Percentiles rank a stretch among this genome's conserved stretches.
phyloP scores from a whole-genome alignment of 2,113 vertebrate genomes.

The Meleagris gallopavo region DNA sequence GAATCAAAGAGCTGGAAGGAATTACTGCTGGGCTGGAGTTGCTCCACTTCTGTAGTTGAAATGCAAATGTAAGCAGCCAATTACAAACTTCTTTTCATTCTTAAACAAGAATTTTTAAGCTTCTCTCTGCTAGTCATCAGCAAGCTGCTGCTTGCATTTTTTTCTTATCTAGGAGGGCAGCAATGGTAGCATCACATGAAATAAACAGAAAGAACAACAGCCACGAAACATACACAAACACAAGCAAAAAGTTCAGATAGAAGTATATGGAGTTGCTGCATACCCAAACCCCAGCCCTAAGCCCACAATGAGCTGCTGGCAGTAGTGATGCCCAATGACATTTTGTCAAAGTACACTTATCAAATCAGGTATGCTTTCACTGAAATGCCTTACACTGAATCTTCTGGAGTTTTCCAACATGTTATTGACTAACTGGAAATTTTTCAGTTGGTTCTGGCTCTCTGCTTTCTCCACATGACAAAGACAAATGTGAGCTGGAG shows the following conservation, averaged over 20 bases:
- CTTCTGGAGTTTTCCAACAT: neutral
- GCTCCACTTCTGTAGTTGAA: neutral
- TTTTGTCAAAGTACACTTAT: neutral
- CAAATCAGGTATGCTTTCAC: neutral
- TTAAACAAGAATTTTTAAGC: neutral
- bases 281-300: neutral
- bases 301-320: neutral
- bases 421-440: neutral
- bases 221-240: neutral
- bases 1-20: conserved; percentile 10
- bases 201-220: neutral
- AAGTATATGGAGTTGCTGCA: neutral
- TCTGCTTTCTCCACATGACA: neutral
- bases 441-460: neutral
- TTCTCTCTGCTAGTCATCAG: neutral
- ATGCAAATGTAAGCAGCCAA: conserved; percentile 5
- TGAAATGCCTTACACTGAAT: neutral
- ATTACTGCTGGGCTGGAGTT: neutral
- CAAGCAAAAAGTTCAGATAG: neutral
- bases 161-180: neutral
- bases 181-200: neutral
- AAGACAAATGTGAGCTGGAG: neutral
- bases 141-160: neutral
- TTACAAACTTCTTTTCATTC: conserved; percentile 9
- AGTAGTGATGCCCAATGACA: neutral